Evolutionary conservation across 1,140 invertebrate genomes (phyloP).

Genomic region (Micrasema minimum): DNA sequence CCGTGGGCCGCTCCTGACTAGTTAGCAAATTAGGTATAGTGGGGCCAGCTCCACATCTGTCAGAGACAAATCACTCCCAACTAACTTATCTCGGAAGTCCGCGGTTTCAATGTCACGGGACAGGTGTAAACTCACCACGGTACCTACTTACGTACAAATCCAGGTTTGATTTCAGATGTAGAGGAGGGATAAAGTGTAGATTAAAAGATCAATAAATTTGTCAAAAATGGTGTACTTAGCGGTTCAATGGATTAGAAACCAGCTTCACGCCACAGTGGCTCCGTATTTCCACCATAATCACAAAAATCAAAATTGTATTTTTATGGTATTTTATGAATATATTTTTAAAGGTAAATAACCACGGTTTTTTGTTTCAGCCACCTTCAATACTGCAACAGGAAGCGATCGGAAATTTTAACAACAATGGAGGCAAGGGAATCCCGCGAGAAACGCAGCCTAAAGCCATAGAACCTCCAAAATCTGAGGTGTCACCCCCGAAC

Average conservation of each 20-base stretch:
- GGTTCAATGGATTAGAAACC: too few relatives aligned
- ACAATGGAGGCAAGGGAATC: conserved; percentile 26
- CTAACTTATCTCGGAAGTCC: neutral
- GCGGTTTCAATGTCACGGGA: conserved; percentile 30
- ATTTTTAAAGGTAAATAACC: too few relatives aligned
- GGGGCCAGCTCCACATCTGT: conserved; percentile 14
- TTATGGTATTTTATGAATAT: too few relatives aligned
- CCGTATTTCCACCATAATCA: too few relatives aligned
- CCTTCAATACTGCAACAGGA: conserved; percentile 15
- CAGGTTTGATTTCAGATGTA: too few relatives aligned
- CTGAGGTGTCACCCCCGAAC: conserved; percentile 39
- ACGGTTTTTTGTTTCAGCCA: conserved; percentile 45
- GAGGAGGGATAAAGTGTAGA: too few relatives aligned
- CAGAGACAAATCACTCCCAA: conserved; percentile 28
- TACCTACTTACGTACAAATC: neutral
- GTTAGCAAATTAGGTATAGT: too few relatives aligned
- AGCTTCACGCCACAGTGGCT: too few relatives aligned
- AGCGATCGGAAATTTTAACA: conserved; percentile 11
- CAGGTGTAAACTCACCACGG: neutral
- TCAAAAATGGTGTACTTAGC: too few relatives aligned
- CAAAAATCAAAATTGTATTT: too few relatives aligned
- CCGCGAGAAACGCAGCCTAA: conserved; percentile 25
- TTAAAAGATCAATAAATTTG: too few relatives aligned
- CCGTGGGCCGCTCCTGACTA: too few relatives aligned
- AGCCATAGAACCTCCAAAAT: conserved; percentile 39